Percentiles rank a stretch among this genome's conserved stretches.
Evolutionary conservation across 2,113 vertebrate species (phyloP).

Genomic region (Herpailurus yagouaroundi): DNA sequence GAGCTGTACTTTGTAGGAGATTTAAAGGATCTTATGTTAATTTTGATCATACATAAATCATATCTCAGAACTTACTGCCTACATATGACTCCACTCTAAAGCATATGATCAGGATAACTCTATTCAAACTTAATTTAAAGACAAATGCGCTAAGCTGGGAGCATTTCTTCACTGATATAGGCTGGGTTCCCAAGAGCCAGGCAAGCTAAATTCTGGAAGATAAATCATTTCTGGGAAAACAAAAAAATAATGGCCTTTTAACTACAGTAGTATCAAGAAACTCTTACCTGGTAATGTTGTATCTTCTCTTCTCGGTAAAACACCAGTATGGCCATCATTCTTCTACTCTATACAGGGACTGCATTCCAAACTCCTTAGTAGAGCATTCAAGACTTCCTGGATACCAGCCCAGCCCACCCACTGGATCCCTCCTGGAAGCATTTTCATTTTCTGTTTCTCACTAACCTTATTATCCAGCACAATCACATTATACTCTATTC

Average conservation of each 20-base stretch:
- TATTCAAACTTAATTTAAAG: slow-evolving; percentile 17
- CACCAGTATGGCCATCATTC: background rate
- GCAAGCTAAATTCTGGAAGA: background rate
- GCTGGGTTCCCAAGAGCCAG: background rate
- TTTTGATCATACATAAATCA: background rate
- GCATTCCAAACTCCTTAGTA: background rate
- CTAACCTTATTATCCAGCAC: background rate
- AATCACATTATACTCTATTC: background rate
- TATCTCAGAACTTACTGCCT: background rate
- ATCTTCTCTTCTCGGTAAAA: background rate
- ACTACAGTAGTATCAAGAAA: background rate
- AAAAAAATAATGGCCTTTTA: background rate
- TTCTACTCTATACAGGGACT: background rate
- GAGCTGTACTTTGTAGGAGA: background rate
- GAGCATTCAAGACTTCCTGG: background rate
- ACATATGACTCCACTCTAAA: background rate
- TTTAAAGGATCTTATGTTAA: background rate
- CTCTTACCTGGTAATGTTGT: background rate
- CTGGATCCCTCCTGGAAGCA: background rate
- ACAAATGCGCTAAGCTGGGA: background rate
- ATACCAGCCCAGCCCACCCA: too few relatives aligned
- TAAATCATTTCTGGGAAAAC: background rate
- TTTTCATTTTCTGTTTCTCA: background rate
- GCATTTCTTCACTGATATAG: background rate
- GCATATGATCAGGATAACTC: background rate